Conservation (phyloP, 2,113 vertebrate species). For the cat (Felis catus) region F.catus_Fca126_mat1.0 CM031414.1:87656001-87656500, state of each 20-base stretch:
- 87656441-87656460: too few species aligned
- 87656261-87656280: background rate
- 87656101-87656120: background rate
- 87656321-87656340: background rate
- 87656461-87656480: background rate
- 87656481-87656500: background rate
- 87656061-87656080: background rate
- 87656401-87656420: background rate
- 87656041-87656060: background rate
- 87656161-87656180: background rate
- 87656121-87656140: background rate
- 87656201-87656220: background rate
- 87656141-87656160: too few species aligned
- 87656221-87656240: background rate
- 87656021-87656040: background rate
- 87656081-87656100: background rate
- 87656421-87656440: background rate
- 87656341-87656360: background rate
- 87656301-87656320: background rate
- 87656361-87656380: background rate
- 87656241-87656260: background rate
- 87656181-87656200: background rate
- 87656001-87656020: background rate
- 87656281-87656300: background rate
- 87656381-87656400: background rate